Evolutionary conservation across 2,888 invertebrate genomes (phyloP).

Genomic region (Allacma fusca): DNA sequence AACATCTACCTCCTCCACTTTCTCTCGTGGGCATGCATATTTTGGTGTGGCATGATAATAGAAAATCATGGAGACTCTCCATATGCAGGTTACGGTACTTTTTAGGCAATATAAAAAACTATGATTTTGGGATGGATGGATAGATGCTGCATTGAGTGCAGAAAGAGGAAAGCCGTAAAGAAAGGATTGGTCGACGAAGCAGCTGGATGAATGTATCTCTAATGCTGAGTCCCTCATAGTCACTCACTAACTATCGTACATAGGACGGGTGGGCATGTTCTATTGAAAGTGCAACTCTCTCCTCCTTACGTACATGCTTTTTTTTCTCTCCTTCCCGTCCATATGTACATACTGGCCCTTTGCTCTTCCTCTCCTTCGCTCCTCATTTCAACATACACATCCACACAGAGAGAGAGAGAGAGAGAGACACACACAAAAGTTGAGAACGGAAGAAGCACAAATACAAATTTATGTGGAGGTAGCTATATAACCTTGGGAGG

Average conservation of each 20-base stretch:
- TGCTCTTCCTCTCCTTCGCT: not conserved
- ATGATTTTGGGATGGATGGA: constrained; percentile 36
- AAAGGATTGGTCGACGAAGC: constrained; percentile 41
- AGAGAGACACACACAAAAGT: not conserved
- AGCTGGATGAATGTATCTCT: constrained; percentile 41
- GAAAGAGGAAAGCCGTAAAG: constrained; percentile 42
- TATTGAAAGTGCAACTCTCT: not conserved
- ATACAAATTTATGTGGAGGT: constrained; percentile 42
- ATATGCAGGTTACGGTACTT: constrained; percentile 24
- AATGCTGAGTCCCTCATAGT: not conserved
- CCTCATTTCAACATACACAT: not conserved
- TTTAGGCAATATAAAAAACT: constrained; percentile 23
- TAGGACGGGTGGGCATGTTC: not conserved
- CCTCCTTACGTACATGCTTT: not conserved
- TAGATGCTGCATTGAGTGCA: constrained; percentile 26
- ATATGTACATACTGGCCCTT: not conserved
- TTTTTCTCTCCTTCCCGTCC: not conserved
- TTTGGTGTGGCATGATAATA: constrained; percentile 33
- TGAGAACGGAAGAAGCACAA: constrained; percentile 38
- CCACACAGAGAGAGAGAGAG: not conserved
- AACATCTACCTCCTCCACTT: not conserved
- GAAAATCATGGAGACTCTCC: constrained; percentile 39
- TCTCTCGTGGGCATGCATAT: not conserved
- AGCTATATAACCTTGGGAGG: not conserved
- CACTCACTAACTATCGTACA: not conserved